These are phyloP conservation scores for Agraylea sexmaculata DNA, from an alignment of 1,140 invertebrate species.

Conservation along the genomic window DNA sequence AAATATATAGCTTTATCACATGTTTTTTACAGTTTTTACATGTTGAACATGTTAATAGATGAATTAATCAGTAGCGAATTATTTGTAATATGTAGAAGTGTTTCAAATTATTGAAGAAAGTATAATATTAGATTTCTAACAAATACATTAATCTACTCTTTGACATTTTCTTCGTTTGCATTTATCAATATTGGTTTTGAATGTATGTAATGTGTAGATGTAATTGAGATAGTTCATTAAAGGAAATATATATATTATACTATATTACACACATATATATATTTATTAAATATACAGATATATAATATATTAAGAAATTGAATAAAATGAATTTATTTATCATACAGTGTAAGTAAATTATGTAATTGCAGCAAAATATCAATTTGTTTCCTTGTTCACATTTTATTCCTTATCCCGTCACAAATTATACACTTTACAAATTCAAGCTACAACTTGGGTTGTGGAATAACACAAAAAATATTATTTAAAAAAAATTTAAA, in stretches of 20 bases:
- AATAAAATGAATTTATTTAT: constrained; percentile 21
- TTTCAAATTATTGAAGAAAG: neutral
- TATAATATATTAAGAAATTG: constrained; percentile 15
- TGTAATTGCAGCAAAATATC: constrained; percentile 18
- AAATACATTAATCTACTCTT: neutral
- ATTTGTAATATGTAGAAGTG: too few relatives aligned
- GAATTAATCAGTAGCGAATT: too few relatives aligned
- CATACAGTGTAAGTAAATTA: constrained; percentile 20
- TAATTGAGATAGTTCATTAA: neutral
- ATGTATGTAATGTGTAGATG: neutral
- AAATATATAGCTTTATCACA: too few relatives aligned
- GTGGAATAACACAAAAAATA: too few relatives aligned
- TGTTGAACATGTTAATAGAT: too few relatives aligned
- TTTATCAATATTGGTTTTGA: too few relatives aligned
- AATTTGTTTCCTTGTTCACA: constrained; percentile 21
- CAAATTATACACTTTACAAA: too few relatives aligned
- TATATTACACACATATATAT: neutral
- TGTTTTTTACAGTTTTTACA: too few relatives aligned
- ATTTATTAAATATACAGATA: neutral
- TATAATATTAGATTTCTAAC: neutral
- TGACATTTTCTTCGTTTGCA: too few relatives aligned
- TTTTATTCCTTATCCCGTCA: too few relatives aligned
- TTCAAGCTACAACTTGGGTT: too few relatives aligned
- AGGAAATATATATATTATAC: neutral
- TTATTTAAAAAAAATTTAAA: too few relatives aligned